Base-by-base conservation (phyloP, 2,888 invertebrate species). In the Drosophila tripunctata region DNA sequence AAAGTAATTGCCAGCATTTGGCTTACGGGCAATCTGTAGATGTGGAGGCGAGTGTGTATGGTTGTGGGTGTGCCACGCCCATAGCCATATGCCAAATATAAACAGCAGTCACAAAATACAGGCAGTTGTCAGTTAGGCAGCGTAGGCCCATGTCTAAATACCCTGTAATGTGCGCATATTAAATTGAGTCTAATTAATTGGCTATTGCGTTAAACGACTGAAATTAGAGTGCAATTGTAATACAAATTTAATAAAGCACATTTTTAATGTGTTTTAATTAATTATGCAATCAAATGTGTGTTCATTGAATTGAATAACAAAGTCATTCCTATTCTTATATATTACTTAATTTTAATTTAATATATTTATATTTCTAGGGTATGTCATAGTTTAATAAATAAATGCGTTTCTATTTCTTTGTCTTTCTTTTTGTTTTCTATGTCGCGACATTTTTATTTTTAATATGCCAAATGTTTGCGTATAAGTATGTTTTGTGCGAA, bases 1-100 rank as follows among this genome's bases (percentile, higher is more conserved):
- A 84, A 81, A 76, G 71, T 78, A 81, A 81, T 81, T 74, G 76
- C 84, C 67, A 24, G 45, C 58, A 41, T 67, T 71, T 67, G 35
- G 60, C 74, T 57, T 21, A 38, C 50, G 52, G 71, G 55, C 61
- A 68, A 56, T 51, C 17, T 43, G 40, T 33, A 24, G 8, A 44
- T 36, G 19, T 36, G 8, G 12, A 15, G 31, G 27, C 52, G 14
- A 12, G 22, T 27, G 10, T 21, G 17, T 30, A 4, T 52, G 12
- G 38, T 10, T 45, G 22, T 55, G 19, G 12, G 38, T 43, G 36
- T 55, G 63, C 43, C 73, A 72, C 68, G 62, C 67, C 73, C 66
- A 44, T 31, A 47, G 57, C 51, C 66, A 73, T 66, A 74, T 73
- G 73, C 69, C 70, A 62, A 74, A 57, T 40, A 75, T 68, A 73